phyloP scores from a whole-genome alignment of 2,113 vertebrate species.

The Ovibos moschatus region DNA sequence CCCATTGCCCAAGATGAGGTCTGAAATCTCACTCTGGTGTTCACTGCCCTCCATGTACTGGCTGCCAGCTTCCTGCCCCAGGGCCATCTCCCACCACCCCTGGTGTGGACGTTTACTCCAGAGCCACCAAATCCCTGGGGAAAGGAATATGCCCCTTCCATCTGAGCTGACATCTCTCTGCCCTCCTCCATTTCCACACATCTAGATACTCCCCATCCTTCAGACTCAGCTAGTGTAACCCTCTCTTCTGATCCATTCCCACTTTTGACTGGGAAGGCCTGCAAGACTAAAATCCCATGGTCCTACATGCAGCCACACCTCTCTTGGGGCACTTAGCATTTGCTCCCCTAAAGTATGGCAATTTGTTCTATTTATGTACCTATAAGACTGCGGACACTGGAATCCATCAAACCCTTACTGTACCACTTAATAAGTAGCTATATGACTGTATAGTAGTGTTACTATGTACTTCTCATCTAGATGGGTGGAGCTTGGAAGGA shows the following conservation, averaged over 20 bases:
- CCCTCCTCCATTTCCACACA: neutral
- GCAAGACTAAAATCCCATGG: neutral
- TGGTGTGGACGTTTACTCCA: neutral
- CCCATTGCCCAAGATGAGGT: neutral
- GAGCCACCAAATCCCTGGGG: neutral
- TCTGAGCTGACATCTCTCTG: neutral
- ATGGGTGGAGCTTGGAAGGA: neutral
- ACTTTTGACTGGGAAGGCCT: neutral
- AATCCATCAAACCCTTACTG: neutral
- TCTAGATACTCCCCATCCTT: neutral
- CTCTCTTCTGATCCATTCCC: neutral
- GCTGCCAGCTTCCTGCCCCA: neutral
- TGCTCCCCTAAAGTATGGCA: neutral
- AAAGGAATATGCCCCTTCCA: neutral
- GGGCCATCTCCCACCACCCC: neutral
- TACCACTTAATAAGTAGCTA: neutral
- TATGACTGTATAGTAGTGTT: neutral
- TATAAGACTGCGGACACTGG: neutral
- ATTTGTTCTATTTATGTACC: neutral
- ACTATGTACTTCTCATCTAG: neutral
- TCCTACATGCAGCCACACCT: neutral
- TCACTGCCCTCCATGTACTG: neutral
- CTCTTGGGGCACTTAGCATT: neutral
- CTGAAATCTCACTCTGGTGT: neutral
- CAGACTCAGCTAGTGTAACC: neutral